A percentile compares a stretch with the other conserved stretches of the same genome.
These are phyloP conservation scores for Hiodon alosoides DNA, from an alignment of 2,113 vertebrate genomes.

Conservation along the genomic window DNA sequence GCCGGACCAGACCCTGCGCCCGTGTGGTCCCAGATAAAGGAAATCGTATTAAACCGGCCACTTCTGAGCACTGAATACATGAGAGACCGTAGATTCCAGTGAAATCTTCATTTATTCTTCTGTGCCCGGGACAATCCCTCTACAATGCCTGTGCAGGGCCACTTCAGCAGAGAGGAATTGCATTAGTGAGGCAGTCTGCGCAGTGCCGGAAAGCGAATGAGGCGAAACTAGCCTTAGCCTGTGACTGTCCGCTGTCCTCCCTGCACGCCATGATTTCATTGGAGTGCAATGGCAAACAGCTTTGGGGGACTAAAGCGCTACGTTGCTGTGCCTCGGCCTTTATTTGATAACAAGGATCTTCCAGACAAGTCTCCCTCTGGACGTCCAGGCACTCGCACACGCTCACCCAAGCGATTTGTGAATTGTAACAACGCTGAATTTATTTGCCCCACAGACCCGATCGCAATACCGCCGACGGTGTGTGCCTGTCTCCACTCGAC, in stretches of 20 bases:
- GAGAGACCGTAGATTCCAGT: too few relatives aligned
- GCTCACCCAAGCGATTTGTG: too few relatives aligned
- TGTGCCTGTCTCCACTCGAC: too few relatives aligned
- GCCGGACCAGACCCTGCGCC: too few relatives aligned
- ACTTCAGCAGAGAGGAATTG: not conserved
- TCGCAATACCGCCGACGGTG: too few relatives aligned
- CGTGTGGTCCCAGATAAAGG: too few relatives aligned
- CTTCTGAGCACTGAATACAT: too few relatives aligned
- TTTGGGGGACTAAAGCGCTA: not conserved
- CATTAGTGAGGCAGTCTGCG: not conserved
- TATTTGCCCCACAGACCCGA: too few relatives aligned
- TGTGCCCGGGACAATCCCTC: not conserved
- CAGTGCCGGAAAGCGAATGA: not conserved
- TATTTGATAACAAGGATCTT: not conserved
- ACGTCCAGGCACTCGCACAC: too few relatives aligned
- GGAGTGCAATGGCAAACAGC: not conserved
- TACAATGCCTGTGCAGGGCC: not conserved
- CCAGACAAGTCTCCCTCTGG: not conserved
- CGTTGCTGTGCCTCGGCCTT: not conserved
- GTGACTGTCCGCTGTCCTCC: not conserved
- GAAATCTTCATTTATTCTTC: too few relatives aligned
- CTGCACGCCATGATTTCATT: not conserved
- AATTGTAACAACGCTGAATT: too few relatives aligned
- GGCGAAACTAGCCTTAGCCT: not conserved
- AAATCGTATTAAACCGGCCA: too few relatives aligned